phyloP scores from a whole-genome alignment of 1,140 invertebrate genomes.

The Heliconius eleuchia region DNA sequence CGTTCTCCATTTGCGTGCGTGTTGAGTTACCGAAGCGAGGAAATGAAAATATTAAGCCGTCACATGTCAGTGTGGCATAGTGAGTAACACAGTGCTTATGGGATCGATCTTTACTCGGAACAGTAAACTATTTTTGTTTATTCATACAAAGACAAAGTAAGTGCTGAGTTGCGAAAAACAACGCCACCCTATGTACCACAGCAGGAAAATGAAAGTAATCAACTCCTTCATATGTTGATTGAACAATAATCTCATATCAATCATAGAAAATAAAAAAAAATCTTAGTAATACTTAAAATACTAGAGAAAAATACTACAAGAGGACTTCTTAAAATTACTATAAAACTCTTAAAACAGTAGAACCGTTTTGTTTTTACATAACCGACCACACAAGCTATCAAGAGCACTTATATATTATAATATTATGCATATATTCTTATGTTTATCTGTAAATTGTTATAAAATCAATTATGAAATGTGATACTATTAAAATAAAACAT shows the following conservation, averaged over 20 bases:
- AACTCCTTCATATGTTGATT: too few species aligned
- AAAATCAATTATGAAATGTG: constrained; percentile 10
- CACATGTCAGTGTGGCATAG: too few species aligned
- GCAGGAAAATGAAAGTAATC: too few species aligned
- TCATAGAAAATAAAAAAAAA: not conserved
- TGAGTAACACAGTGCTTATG: too few species aligned
- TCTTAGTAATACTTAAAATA: not conserved
- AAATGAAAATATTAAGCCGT: too few species aligned
- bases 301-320: not conserved
- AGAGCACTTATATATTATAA: constrained; percentile 4
- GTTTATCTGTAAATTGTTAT: constrained; percentile 8
- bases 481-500: constrained; percentile 2
- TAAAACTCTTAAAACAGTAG: not conserved
- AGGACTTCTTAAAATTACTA: not conserved
- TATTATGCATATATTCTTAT: constrained; percentile 8
- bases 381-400: constrained; percentile 5
- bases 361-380: not conserved
- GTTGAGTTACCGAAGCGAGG: too few species aligned
- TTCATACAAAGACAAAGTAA: too few species aligned
- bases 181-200: too few species aligned
- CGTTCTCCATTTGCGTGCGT: not conserved
- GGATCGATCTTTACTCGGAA: too few species aligned
- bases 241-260: too few species aligned
- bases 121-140: too few species aligned
- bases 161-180: too few species aligned